These are phyloP conservation scores for Burhinus bistriatus DNA, from an alignment of 2,113 vertebrate genomes.

Conservation along the genomic window DNA sequence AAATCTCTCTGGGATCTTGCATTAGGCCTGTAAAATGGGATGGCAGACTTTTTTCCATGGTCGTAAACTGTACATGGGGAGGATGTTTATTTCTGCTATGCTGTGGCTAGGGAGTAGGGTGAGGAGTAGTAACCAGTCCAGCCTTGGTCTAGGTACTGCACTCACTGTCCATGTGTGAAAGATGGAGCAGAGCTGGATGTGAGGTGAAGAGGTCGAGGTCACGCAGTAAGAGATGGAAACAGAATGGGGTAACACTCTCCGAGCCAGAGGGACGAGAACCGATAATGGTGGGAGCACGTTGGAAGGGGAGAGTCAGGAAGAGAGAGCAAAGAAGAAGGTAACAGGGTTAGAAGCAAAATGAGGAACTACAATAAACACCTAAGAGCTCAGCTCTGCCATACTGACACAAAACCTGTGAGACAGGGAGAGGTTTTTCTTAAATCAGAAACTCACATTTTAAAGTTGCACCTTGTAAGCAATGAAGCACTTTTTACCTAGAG, in stretches of 20 bases:
- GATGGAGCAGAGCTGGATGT: neutral
- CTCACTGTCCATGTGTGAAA: accelerated
- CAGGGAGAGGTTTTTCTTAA: neutral
- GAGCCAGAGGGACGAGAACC: neutral
- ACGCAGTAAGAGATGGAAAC: neutral
- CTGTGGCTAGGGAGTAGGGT: neutral
- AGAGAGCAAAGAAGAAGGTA: neutral
- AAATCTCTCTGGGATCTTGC: neutral
- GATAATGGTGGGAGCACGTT: neutral
- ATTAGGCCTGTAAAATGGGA: neutral
- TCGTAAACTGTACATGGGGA: neutral
- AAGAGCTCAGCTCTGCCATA: neutral
- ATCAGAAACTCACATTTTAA: constrained; percentile 14
- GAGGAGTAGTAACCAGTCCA: neutral
- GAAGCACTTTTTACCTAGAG: constrained; percentile 1
- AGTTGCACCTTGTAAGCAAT: neutral
- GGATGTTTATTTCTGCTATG: neutral
- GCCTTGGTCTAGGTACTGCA: neutral
- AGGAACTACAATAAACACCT: neutral
- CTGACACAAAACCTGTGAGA: neutral
- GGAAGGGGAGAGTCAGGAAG: neutral
- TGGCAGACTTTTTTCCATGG: neutral
- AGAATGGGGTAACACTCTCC: neutral
- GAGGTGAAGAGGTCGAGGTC: neutral
- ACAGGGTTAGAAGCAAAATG: neutral